These are phyloP conservation scores for Galerucella nymphaeae DNA, from an alignment of 2,888 invertebrate species.

Conservation along the genomic window DNA sequence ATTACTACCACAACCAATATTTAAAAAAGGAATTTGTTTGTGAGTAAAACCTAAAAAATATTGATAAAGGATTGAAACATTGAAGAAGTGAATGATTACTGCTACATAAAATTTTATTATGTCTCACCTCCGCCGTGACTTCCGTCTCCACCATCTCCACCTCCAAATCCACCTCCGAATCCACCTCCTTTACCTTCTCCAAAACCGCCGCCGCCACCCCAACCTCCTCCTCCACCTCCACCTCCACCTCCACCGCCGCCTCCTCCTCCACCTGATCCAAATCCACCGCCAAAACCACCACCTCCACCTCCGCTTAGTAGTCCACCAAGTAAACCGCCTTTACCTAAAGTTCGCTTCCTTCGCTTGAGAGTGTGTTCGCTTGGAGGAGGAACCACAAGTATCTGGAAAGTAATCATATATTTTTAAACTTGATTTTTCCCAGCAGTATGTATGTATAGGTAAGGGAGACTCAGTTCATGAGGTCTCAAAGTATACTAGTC, in stretches of 20 bases:
- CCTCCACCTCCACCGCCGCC: constrained; percentile 46
- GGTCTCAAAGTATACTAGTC: too few relatives aligned
- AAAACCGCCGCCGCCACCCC: constrained; percentile 31
- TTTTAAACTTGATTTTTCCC: background rate
- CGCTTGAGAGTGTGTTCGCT: background rate
- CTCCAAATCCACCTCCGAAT: constrained; percentile 30
- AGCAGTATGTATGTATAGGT: too few relatives aligned
- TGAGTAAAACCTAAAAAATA: constrained; percentile 40
- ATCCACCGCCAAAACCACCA: constrained; percentile 65
- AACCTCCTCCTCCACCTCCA: constrained; percentile 34
- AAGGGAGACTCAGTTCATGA: too few relatives aligned
- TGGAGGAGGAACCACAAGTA: constrained; percentile 35
- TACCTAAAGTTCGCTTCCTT: constrained; percentile 36
- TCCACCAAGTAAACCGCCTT: constrained; percentile 58
- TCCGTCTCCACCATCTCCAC: constrained; percentile 46
- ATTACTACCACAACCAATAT: constrained; percentile 38
- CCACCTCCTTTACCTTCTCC: constrained; percentile 35
- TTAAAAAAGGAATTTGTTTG: constrained; percentile 42
- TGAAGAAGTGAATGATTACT: background rate
- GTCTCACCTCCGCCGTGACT: constrained; percentile 15
- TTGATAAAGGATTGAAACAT: background rate
- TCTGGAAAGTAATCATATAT: constrained; percentile 36
- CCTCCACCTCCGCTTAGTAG: constrained; percentile 43
- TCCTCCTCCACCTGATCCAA: constrained; percentile 49
- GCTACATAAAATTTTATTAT: background rate